Conservation (phyloP, 2,797 vertebrate species). For the Myotis pilosus region DNA sequence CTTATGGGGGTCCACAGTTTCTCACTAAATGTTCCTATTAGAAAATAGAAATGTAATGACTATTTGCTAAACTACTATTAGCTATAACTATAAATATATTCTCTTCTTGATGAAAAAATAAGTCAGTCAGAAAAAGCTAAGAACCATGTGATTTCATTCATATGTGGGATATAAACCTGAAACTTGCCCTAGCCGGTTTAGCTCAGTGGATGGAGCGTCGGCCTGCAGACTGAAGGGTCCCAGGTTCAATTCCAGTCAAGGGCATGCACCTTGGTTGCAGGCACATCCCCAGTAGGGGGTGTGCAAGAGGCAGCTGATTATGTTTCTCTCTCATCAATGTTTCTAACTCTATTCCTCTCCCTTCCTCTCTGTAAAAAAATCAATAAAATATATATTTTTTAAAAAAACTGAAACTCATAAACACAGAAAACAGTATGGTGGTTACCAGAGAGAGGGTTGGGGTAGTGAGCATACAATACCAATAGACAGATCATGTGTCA, state of each 20-base stretch:
- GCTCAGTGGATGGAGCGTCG: too few relatives aligned
- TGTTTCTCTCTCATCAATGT: too few relatives aligned
- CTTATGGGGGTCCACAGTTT: background rate
- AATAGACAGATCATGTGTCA: background rate
- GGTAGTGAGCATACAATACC: background rate
- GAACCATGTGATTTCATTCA: background rate
- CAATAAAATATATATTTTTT: too few relatives aligned
- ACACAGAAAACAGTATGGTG: background rate
- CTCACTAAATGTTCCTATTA: background rate
- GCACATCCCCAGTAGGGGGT: too few relatives aligned
- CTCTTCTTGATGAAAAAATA: background rate
- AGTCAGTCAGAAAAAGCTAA: background rate
- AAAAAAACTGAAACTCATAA: background rate
- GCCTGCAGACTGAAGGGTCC: too few relatives aligned
- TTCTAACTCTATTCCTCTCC: too few relatives aligned
- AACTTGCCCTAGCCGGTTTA: too few relatives aligned
- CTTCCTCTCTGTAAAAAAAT: too few relatives aligned
- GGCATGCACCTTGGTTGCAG: too few relatives aligned
- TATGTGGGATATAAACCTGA: background rate
- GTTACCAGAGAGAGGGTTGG: too few relatives aligned
- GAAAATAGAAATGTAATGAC: background rate
- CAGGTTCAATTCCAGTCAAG: too few relatives aligned
- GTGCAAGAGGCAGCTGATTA: too few relatives aligned
- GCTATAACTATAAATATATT: background rate
- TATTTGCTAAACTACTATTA: background rate